Evolutionary conservation across 2,797 vertebrate genomes (phyloP).

Genomic region (Clarias laeviceps): DNA sequence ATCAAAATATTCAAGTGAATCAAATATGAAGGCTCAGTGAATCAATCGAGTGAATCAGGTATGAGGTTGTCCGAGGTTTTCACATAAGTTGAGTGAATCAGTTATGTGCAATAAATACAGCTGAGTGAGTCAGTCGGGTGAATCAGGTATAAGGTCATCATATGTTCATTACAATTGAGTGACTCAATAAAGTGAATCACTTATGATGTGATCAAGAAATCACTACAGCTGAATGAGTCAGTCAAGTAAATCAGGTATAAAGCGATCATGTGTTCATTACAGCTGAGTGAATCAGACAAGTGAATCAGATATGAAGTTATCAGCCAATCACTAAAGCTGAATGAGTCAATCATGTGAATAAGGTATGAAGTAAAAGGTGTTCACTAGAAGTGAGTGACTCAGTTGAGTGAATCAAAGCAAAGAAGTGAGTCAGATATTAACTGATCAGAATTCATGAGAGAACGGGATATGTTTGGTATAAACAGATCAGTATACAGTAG

Average conservation of each 20-base stretch:
- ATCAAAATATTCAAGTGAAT: background rate
- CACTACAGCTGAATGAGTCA: background rate
- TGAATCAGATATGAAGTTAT: background rate
- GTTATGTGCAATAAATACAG: background rate
- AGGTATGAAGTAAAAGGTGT: background rate
- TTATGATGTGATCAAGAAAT: background rate
- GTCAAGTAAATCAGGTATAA: no score
- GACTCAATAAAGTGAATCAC: background rate
- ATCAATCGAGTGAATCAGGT: background rate
- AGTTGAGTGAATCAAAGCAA: background rate
- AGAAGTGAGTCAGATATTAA: background rate
- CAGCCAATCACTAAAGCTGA: background rate
- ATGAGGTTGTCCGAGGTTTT: background rate
- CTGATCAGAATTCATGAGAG: background rate
- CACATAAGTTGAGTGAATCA: background rate
- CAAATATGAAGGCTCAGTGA: background rate
- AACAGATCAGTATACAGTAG: background rate
- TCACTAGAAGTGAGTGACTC: background rate
- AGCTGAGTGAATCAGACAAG: background rate
- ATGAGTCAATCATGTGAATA: background rate
- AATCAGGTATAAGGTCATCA: background rate
- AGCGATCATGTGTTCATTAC: background rate
- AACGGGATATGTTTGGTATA: no score
- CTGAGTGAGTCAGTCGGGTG: background rate
- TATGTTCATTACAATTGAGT: background rate